Percentiles rank a stretch among this genome's conserved stretches.
Evolutionary conservation across 1,140 invertebrate species (phyloP).

Genomic region (Tetramorium alpestre): DNA sequence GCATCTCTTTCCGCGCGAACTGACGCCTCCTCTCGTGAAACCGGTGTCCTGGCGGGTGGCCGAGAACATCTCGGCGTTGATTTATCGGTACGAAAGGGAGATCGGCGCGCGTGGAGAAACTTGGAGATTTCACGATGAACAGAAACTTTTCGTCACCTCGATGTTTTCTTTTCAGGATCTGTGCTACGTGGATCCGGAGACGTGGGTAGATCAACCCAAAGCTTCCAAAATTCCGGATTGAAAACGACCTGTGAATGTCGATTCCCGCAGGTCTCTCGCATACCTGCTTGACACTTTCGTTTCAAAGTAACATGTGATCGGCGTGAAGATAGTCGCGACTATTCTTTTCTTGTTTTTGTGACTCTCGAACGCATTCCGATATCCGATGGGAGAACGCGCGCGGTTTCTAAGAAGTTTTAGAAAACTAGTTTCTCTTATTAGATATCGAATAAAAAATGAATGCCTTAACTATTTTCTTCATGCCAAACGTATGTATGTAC

Average conservation of each 20-base stretch:
- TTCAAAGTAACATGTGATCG: background rate
- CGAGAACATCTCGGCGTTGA: background rate
- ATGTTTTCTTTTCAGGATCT: background rate
- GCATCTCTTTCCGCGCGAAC: slow-evolving; percentile 58
- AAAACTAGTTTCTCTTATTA: background rate
- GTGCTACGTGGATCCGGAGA: background rate
- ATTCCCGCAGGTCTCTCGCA: background rate
- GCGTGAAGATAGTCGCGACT: background rate
- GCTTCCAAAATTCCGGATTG: background rate
- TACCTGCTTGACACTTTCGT: background rate
- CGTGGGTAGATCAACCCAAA: background rate
- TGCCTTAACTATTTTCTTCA: background rate
- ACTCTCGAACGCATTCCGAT: background rate
- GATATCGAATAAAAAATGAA: background rate
- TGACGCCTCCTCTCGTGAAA: slow-evolving; percentile 31
- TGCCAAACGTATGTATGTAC: too few species aligned
- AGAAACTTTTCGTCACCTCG: background rate
- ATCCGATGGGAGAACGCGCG: background rate
- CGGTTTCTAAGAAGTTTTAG: background rate
- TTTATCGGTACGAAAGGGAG: slow-evolving; percentile 6
- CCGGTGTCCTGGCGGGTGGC: slow-evolving; percentile 22
- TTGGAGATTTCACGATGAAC: background rate
- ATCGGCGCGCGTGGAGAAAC: background rate
- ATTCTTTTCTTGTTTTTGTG: background rate
- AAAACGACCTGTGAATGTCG: background rate